A percentile compares a stretch with the other conserved stretches of the same genome.
These are phyloP conservation scores for Steinernema khuongi DNA, from an alignment of 1,140 invertebrate genomes.

Conservation along the genomic window DNA sequence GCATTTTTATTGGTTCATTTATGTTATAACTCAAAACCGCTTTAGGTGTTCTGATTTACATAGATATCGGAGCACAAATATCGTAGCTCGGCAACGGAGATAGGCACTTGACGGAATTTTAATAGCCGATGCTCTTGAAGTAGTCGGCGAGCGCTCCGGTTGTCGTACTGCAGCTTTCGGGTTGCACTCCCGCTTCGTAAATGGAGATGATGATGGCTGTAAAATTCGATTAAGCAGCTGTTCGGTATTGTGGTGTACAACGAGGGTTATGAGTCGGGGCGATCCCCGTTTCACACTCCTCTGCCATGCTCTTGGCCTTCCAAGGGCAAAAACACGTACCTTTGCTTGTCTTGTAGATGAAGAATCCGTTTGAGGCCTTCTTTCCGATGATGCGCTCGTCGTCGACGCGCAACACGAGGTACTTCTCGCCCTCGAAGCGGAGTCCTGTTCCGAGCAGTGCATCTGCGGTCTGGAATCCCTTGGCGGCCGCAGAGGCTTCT, in stretches of 20 bases:
- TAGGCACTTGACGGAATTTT: constrained; percentile 24
- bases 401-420: constrained; percentile 52
- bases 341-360: constrained; percentile 57
- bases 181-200: constrained; percentile 56
- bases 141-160: constrained; percentile 56
- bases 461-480: constrained; percentile 49
- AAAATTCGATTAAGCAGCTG: constrained; percentile 33
- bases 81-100: background rate
- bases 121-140: constrained; percentile 52
- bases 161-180: constrained; percentile 52
- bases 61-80: background rate
- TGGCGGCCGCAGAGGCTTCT: constrained; percentile 47
- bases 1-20: no score
- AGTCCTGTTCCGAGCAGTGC: constrained; percentile 49
- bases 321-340: constrained; percentile 25
- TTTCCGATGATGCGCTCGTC: constrained; percentile 52
- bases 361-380: constrained; percentile 44
- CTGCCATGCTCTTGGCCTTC: no score
- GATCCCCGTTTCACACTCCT: no score
- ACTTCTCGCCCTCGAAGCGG: constrained; percentile 54
- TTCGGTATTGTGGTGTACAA: no score
- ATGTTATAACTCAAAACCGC: background rate
- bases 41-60: background rate
- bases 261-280: no score
- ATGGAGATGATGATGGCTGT: constrained; percentile 54